A percentile compares a stretch with the other conserved stretches of the same genome.
Evolutionary conservation across 2,113 vertebrate species (phyloP).

Genomic region (Shinisaurus crocodilurus): DNA sequence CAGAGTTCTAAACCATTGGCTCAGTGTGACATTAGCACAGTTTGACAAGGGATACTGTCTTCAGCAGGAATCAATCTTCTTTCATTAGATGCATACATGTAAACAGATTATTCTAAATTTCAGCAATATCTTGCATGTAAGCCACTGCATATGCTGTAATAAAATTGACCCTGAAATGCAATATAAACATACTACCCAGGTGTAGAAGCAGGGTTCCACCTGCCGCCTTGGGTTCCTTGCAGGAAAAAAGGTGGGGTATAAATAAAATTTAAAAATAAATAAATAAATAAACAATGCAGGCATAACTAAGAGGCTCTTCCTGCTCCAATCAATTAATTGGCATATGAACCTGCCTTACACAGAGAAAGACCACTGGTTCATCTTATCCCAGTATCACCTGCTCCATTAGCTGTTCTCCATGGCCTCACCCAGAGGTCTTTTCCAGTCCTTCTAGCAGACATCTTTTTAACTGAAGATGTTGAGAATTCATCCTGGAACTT

Average conservation of each 20-base stretch:
- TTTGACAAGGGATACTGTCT: constrained; percentile 18
- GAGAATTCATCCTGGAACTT: neutral
- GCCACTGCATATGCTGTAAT: neutral
- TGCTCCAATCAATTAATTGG: neutral
- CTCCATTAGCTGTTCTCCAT: neutral
- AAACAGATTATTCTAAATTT: neutral
- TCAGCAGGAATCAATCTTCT: constrained; percentile 4
- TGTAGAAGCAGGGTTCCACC: too few species aligned
- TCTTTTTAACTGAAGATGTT: neutral
- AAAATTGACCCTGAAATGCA: neutral
- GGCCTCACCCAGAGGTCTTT: neutral
- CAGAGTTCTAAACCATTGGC: constrained; percentile 5
- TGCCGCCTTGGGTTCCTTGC: too few species aligned
- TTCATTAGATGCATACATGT: neutral
- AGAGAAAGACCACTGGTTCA: neutral
- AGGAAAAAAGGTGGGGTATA: too few species aligned
- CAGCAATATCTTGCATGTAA: neutral
- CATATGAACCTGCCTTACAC: neutral
- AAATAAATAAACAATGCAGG: neutral
- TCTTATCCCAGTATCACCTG: neutral
- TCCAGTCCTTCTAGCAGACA: neutral
- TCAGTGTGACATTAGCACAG: constrained; percentile 20
- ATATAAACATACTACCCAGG: neutral
- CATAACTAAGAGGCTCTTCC: neutral
- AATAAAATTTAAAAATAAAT: too few species aligned